Evolutionary conservation across 2,113 vertebrate genomes (phyloP).

Genomic region (Odontophorus gujanensis): DNA sequence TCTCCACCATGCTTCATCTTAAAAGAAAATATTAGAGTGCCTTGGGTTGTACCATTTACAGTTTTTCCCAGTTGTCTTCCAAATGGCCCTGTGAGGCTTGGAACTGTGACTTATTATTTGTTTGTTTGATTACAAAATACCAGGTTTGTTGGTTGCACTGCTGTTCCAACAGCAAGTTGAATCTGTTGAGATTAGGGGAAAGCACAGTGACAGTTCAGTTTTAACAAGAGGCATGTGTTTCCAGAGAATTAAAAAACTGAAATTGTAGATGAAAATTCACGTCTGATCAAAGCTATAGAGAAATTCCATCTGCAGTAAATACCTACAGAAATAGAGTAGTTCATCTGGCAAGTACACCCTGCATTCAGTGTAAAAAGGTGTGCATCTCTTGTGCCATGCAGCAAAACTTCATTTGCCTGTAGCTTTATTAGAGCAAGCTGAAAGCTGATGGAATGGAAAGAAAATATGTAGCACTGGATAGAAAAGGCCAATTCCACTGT

Average conservation of each 20-base stretch:
- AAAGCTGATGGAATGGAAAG: neutral
- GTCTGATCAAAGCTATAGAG: neutral
- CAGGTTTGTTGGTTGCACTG: neutral
- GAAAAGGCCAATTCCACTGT: neutral
- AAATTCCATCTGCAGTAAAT: neutral
- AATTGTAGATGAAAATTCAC: neutral
- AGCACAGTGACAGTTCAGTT: neutral
- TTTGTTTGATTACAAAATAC: neutral
- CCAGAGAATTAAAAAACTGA: neutral
- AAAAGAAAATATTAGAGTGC: neutral
- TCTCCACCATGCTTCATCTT: neutral
- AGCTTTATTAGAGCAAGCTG: neutral
- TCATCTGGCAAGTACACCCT: neutral
- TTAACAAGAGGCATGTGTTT: neutral
- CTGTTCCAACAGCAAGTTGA: neutral
- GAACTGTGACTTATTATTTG: neutral
- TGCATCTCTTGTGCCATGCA: accelerated
- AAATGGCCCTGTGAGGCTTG: neutral
- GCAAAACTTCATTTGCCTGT: neutral
- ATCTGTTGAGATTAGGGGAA: neutral
- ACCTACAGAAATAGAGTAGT: neutral
- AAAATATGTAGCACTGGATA: neutral
- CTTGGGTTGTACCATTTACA: neutral
- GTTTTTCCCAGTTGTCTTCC: neutral
- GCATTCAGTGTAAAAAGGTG: neutral